Base-by-base conservation (phyloP, 2,888 invertebrate species). In the Creontiades dilutus region DNA sequence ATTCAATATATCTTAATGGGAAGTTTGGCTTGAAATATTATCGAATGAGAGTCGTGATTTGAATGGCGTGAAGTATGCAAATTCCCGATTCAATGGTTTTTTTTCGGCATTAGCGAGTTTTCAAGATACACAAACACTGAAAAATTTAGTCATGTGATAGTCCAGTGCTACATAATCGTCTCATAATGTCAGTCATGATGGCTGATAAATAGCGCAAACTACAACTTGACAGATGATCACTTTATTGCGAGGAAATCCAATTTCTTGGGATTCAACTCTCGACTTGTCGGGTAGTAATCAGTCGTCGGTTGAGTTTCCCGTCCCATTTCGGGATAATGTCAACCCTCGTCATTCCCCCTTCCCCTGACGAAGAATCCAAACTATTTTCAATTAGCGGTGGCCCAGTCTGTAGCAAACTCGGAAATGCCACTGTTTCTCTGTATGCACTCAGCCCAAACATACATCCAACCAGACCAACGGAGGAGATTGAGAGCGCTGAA, bases 331-430 rank as follows among this genome's bases (percentile, higher is more conserved):
- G 68, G 23, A 68, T 68, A 68, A 68, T 27, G 68, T 68, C 68
- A 68, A 68, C 68, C 68, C 68, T 68, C 68, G 68, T 68, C 68
- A 68, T 11, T 23, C 68, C 68, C 11, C 12, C 23, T 12, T 23
- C 9, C 68, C 23, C n/a, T n/a, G n/a, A n/a, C 4, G 68, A 68
- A 68, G 68, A 68, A 68, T 68, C 68, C 68, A 68, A 68, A 68
- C 68, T 68, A 68, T 68, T 68, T 68, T 68, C 68, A 68, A 68
- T 68, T 68, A 68, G 68, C 68, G 23, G 23, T 23, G 23, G 23
- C 9, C 27, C 23, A 12, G 68, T 19, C 9, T 68, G 68, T 68
- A 11, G 23, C 68, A 12, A 68, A 5, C 19, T 1, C 57, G 16
- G 57, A 57, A 5, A 57, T 7, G n/a, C 16, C 13, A 52, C 13